A percentile compares a stretch with the other conserved stretches of the same genome.
phyloP scores from a whole-genome alignment of 2,888 invertebrate species.

The Cataglyphis rosenhaueri region DNA sequence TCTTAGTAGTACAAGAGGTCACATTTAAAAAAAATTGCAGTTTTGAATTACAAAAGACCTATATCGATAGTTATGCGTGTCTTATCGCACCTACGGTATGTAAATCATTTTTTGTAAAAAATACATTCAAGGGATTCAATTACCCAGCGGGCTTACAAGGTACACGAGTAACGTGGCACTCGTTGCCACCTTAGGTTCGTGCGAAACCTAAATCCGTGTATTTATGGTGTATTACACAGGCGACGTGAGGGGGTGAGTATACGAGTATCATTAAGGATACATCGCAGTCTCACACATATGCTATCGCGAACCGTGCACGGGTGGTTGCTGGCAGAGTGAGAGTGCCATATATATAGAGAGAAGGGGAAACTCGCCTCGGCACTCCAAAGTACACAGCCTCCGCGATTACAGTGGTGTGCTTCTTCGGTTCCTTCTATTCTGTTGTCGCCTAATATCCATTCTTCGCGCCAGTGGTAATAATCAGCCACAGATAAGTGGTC shows the following conservation, averaged over 20 bases:
- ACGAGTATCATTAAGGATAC: conserved; percentile 53
- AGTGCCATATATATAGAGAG: conserved; percentile 81
- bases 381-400: conserved; percentile 84
- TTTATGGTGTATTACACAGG: conserved; percentile 11
- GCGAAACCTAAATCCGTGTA: not conserved
- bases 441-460: conserved; percentile 70
- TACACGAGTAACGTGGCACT: not conserved
- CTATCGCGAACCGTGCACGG: conserved; percentile 64
- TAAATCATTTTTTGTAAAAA: not conserved
- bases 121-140: not conserved
- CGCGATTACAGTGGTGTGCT: conserved; percentile 82
- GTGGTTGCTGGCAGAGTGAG: conserved; percentile 76
- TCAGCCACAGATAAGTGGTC: conserved; percentile 61
- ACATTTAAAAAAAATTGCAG: not conserved
- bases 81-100: not conserved
- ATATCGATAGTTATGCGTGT: not conserved
- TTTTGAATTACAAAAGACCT: not conserved
- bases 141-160: not conserved
- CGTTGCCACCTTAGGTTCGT: not conserved
- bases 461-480: conserved; percentile 75
- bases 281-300: conserved; percentile 49
- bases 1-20: not conserved
- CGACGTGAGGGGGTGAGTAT: conserved; percentile 34
- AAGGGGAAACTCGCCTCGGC: conserved; percentile 82
- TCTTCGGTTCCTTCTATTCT: conserved; percentile 63